Evolutionary conservation across 2,888 invertebrate species (phyloP).

Genomic region (Parnassius smintheus): DNA sequence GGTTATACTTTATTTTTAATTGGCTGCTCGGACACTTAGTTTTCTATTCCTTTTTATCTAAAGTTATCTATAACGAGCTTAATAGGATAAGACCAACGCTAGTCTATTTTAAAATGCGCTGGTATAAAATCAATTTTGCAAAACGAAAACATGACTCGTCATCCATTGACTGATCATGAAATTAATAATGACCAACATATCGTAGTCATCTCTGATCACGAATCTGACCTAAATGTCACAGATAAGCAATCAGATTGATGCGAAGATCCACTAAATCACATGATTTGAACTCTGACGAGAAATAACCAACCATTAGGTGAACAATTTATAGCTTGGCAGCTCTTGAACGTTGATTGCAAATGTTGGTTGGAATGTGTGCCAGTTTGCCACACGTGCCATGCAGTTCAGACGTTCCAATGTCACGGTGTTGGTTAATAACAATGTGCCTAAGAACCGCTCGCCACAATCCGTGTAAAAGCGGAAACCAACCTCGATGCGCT

Average conservation of each 20-base stretch:
- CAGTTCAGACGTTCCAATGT: conserved; percentile 57
- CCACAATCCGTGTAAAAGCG: conserved; percentile 78
- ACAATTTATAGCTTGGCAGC: conserved; percentile 1
- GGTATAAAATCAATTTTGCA: conserved; percentile 28
- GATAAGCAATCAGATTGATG: conserved; percentile 67
- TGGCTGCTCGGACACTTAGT: not conserved
- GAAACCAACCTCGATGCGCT: conserved; percentile 72
- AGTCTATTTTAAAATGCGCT: conserved; percentile 3
- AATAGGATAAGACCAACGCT: conserved; percentile 17
- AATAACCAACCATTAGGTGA: conserved; percentile 2
- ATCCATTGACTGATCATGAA: conserved; percentile 65
- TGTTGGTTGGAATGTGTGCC: conserved; percentile 63
- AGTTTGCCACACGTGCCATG: conserved; percentile 55
- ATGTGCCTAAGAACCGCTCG: conserved; percentile 56
- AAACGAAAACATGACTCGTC: conserved; percentile 62
- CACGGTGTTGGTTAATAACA: conserved; percentile 66
- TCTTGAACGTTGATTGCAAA: conserved; percentile 31
- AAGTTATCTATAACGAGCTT: not conserved
- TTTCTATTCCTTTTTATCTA: conserved; percentile 1
- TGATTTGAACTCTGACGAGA: conserved; percentile 35
- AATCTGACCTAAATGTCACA: conserved; percentile 68
- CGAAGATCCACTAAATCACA: conserved; percentile 63
- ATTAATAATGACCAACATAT: conserved; percentile 62
- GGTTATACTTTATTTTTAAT: conserved; percentile 1
- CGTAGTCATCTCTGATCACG: conserved; percentile 59